Evolutionary conservation across 2,888 invertebrate species (phyloP), one percentile per base, ranked within the genome.

Genomic region (Tachina grossa): DNA sequence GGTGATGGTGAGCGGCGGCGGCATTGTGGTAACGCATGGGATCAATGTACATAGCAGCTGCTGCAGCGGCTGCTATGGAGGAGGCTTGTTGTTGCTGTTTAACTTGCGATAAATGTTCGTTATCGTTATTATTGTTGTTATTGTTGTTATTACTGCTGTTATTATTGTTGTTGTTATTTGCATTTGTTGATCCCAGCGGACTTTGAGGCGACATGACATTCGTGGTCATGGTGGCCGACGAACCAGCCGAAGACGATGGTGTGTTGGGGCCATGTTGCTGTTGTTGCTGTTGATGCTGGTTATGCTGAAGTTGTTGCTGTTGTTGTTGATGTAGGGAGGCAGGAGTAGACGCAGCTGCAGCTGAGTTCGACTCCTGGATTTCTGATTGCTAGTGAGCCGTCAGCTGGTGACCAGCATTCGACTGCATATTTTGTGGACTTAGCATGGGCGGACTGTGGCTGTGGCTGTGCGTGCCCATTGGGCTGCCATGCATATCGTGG

Each of bases 321-420:
- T 91, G 91, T 87, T 90, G 92, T 87, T 92, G 92, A 49, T 91
- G 92, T 79, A 90, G 88, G 87, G 92, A 91, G 88, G 92, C 92
- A 90, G 92, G 92, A 91, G 92, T 92, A 85, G 91, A 92, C 91
- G 90, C 92, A 92, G 92, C 92, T 91, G 92, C 93, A 91, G 93
- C 92, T 92, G 92, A 92, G 92, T 92, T 92, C 92, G 94, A 94
- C 95, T 96, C 96, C 96, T 96, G 96, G 95, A 95, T 95, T 95
- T 96, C 96, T 94, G 95, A 95, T 95, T 95, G 96, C 96, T 96
- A 96, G 96, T 96, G 96, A 89, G 96, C 96, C 94, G 96, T 94
- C 89, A 96, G 93, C 93, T 96, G 96, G 92, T 96, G 96, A 91
- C 95, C 95, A 92, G 96, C 96, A 89, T 95, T 95, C 90, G 95